Evolutionary conservation across 2,113 vertebrate species (phyloP).

Genomic region (Myrmecophaga tridactyla): DNA sequence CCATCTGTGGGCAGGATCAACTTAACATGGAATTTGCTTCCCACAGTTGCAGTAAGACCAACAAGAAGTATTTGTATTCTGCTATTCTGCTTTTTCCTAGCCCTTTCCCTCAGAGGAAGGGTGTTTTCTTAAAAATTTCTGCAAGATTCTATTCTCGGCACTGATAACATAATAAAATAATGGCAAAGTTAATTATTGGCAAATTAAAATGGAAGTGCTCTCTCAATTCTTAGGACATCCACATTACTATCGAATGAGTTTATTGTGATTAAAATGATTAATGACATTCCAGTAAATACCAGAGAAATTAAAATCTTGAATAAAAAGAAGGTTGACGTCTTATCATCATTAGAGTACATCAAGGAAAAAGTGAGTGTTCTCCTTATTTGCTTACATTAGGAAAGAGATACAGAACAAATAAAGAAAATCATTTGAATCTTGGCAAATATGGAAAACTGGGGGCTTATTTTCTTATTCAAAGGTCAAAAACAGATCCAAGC

Average conservation of each 20-base stretch:
- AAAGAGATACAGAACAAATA: neutral
- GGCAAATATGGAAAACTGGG: neutral
- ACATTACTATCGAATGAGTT: slow-evolving; percentile 59
- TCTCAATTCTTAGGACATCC: slow-evolving; percentile 67
- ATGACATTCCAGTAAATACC: slow-evolving; percentile 65
- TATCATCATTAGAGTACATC: slow-evolving; percentile 35
- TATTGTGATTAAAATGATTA: slow-evolving; percentile 74
- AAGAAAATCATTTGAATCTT: slow-evolving; percentile 21
- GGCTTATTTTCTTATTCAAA: neutral
- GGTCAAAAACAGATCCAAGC: neutral
- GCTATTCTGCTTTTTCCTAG: neutral
- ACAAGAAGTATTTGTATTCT: neutral
- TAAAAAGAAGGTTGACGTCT: slow-evolving; percentile 61
- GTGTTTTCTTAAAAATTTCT: slow-evolving; percentile 55
- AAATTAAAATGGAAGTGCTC: slow-evolving; percentile 68
- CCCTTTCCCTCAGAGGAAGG: neutral
- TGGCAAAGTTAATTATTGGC: slow-evolving; percentile 72
- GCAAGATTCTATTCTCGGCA: slow-evolving; percentile 41
- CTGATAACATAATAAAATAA: slow-evolving; percentile 67
- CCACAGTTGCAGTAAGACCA: neutral
- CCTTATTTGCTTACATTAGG: slow-evolving; percentile 20
- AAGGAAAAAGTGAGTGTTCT: neutral
- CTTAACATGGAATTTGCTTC: neutral
- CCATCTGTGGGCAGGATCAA: neutral
- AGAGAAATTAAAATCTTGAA: slow-evolving; percentile 64